Evolutionary conservation across 2,113 vertebrate species (phyloP).

Genomic region (Tetraodon nigroviridis): DNA sequence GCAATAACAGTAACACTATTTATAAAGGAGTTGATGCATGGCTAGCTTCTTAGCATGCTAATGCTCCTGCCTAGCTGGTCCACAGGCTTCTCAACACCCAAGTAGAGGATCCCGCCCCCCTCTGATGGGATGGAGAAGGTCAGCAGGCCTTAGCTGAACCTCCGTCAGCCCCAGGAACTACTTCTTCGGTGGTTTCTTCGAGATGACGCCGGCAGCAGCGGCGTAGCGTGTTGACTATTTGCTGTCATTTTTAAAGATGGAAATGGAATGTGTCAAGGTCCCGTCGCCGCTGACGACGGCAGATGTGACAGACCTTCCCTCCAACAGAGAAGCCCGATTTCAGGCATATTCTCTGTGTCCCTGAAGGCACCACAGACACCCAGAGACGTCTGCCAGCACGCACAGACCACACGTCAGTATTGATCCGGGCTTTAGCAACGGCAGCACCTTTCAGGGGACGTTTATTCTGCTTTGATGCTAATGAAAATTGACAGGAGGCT

Average conservation of each 20-base stretch:
- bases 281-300: too few species aligned
- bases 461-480: neutral
- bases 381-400: conserved; percentile 8
- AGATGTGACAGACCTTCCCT: neutral
- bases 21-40: too few species aligned
- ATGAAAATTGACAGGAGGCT: neutral
- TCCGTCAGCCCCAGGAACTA: too few species aligned
- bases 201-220: too few species aligned
- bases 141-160: too few species aligned
- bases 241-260: conserved; percentile 6
- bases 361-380: neutral
- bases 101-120: too few species aligned
- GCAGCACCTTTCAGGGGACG: neutral
- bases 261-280: conserved; percentile 16
- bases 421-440: neutral
- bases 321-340: conserved; percentile 23
- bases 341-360: conserved; percentile 26
- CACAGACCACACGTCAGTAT: conserved; percentile 8
- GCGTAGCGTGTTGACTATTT: neutral
- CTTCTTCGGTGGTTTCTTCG: too few species aligned
- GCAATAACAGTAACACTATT: too few species aligned
- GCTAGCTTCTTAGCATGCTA: neutral
- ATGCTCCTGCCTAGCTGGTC: too few species aligned
- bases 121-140: too few species aligned
- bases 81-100: too few species aligned